Percentiles rank a stretch among this genome's conserved stretches.
phyloP scores from a whole-genome alignment of 2,888 invertebrate species.

The Argyresthia goedartella region DNA sequence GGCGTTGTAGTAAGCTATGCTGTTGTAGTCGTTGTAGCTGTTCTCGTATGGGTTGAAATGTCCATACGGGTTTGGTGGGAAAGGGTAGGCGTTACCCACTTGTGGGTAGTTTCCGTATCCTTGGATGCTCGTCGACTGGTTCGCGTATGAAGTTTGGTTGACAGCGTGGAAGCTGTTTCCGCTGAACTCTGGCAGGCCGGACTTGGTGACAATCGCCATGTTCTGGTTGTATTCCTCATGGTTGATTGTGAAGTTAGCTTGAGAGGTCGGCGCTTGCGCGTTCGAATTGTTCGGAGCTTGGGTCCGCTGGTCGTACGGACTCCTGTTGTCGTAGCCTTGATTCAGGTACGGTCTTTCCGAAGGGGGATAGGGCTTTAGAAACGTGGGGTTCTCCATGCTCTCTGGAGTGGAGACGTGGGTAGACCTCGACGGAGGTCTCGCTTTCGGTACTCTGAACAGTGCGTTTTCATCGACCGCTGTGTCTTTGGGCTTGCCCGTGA shows the following conservation, averaged over 20 bases:
- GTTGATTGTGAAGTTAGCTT: constrained; percentile 45
- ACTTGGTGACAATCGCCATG: constrained; percentile 31
- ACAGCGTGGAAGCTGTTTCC: constrained; percentile 53
- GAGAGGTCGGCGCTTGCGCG: constrained; percentile 34
- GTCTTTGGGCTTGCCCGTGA: constrained; percentile 41
- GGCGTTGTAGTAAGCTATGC: constrained; percentile 63
- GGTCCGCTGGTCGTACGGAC: constrained; percentile 47
- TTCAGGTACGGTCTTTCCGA: constrained; percentile 52
- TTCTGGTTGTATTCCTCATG: constrained; percentile 49
- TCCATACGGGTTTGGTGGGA: constrained; percentile 58
- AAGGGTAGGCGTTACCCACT: constrained; percentile 54
- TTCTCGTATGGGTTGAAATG: constrained; percentile 67
- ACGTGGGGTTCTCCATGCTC: constrained; percentile 64
- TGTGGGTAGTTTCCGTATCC: constrained; percentile 63
- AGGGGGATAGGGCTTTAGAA: constrained; percentile 75
- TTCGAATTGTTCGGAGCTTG: constrained; percentile 26
- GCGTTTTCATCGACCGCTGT: constrained; percentile 57
- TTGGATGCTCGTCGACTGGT: constrained; percentile 42
- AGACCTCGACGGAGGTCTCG: constrained; percentile 73
- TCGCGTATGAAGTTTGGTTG: constrained; percentile 47
- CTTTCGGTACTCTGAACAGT: constrained; percentile 75
- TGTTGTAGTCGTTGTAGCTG: constrained; percentile 63
- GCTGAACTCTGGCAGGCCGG: constrained; percentile 40
- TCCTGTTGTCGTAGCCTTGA: constrained; percentile 56
- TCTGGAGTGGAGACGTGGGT: constrained; percentile 61